These are phyloP conservation scores for Neoaliturus tenellus DNA, from an alignment of 2,888 invertebrate genomes.

Conservation along the genomic window DNA sequence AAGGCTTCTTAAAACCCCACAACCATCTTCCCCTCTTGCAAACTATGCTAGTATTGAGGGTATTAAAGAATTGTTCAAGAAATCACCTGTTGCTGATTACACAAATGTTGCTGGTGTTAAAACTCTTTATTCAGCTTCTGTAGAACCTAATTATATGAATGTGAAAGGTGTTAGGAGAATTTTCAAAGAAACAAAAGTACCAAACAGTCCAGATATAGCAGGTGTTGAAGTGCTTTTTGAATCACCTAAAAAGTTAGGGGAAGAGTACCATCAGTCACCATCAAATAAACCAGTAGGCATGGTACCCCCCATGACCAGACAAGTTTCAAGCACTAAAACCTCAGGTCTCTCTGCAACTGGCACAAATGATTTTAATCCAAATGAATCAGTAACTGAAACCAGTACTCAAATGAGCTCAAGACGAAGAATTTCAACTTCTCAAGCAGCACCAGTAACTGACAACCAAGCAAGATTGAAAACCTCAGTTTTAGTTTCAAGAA, in stretches of 20 bases:
- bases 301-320: slow-evolving; percentile 28
- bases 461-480: not conserved
- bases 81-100: slow-evolving; percentile 34
- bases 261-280: not conserved
- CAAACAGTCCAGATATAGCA: slow-evolving; percentile 22
- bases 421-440: not conserved
- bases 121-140: not conserved
- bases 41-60: slow-evolving; percentile 5
- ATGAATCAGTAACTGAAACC: no score
- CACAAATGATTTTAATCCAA: not conserved
- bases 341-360: not conserved
- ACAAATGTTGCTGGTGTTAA: slow-evolving; percentile 20
- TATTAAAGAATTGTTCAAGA: slow-evolving; percentile 8
- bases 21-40: not conserved
- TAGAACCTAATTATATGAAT: slow-evolving; percentile 34
- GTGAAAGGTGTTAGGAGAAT: slow-evolving; percentile 24
- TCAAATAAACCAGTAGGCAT: not conserved
- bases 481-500: not conserved
- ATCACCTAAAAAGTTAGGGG: not conserved
- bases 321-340: not conserved
- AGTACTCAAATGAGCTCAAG: not conserved
- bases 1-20: slow-evolving; percentile 33
- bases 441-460: not conserved
- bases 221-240: slow-evolving; percentile 38
- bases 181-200: slow-evolving; percentile 17